Evolutionary conservation across 2,113 vertebrate species (phyloP).

Genomic region (Seriola quinqueradiata): DNA sequence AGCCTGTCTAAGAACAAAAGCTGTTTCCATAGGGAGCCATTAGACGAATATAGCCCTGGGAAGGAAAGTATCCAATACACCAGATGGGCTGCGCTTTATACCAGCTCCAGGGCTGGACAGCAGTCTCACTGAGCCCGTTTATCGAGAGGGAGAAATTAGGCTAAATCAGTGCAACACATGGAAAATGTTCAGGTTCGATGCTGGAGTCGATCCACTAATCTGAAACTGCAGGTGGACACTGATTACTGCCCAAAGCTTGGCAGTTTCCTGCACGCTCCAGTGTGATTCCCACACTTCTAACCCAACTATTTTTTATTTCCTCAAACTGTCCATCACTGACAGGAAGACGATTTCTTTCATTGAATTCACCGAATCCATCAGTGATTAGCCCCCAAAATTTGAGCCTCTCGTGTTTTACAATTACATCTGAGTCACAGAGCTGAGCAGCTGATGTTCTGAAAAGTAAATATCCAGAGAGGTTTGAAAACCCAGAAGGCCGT

Average conservation of each 20-base stretch:
- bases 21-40: slow-evolving; percentile 76
- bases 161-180: slow-evolving; percentile 57
- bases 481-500: too few relatives aligned
- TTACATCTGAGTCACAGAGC: background rate
- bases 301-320: background rate
- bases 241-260: slow-evolving; percentile 33
- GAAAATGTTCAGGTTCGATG: slow-evolving; percentile 42
- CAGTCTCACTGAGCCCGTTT: slow-evolving; percentile 50
- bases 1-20: slow-evolving; percentile 78
- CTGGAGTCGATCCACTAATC: slow-evolving; percentile 36
- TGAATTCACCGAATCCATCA: background rate
- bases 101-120: slow-evolving; percentile 70
- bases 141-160: slow-evolving; percentile 48
- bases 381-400: background rate
- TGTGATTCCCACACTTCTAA: slow-evolving; percentile 1
- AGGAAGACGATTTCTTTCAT: background rate
- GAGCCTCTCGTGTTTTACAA: background rate
- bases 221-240: slow-evolving; percentile 50
- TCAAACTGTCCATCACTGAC: background rate
- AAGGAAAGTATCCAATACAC: slow-evolving; percentile 71
- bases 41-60: slow-evolving; percentile 74
- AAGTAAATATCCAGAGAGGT: background rate
- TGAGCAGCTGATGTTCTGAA: too few relatives aligned
- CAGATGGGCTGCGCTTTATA: slow-evolving; percentile 75
- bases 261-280: background rate